Base-by-base conservation (phyloP, 2,797 vertebrate genomes). In the Mycteria americana region DNA sequence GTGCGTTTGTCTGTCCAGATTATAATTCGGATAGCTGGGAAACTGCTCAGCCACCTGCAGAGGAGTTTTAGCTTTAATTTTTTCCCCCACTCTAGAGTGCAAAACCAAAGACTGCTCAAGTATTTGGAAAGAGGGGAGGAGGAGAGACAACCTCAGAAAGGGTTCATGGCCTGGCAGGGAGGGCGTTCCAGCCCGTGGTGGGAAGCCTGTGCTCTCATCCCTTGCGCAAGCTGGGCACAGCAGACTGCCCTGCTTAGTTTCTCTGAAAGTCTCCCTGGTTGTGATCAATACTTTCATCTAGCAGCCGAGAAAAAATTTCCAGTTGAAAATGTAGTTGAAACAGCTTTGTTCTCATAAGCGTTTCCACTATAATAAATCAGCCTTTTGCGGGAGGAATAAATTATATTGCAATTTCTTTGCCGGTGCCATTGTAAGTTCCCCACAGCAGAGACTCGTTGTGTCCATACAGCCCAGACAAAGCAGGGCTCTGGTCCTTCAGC, bases 201-300 rank as follows among this genome's bases (percentile, higher is more conserved):
- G 35, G 39, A 57, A 69, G 19, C 14, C 56, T 24, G 22, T 46
- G 43, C 74, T 31, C 41, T 31, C 2, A 4, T 14, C 51, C 46
- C 62, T 62, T 0, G 0, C 31, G 75, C 24, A 10, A 53, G n/a
- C 57, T 1, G 51, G 65, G 27, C 27, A 17, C 48, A 28, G 76
- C 53, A 11, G 72, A 12, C 10, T 2, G 1, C 3, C 6, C 3
- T 0, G 1, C 31, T 56, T 8, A 2, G 2, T 10, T 43, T 13
- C 63, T 11, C 86, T 43, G 41, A 8, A 41, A 24, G 18, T 7
- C 70, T 35, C 67, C 57, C 67, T 24, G n/a, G 43, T 25, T 33
- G n/a, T 48, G 27, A 39, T 65, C 85, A 60, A 24, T 3, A 5
- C 59, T 51, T 88, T 16, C 72, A 68, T 22, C 68, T 41, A 39